Evolutionary conservation across 2,797 vertebrate species (phyloP).

Genomic region (Rhabdomys pumilio): DNA sequence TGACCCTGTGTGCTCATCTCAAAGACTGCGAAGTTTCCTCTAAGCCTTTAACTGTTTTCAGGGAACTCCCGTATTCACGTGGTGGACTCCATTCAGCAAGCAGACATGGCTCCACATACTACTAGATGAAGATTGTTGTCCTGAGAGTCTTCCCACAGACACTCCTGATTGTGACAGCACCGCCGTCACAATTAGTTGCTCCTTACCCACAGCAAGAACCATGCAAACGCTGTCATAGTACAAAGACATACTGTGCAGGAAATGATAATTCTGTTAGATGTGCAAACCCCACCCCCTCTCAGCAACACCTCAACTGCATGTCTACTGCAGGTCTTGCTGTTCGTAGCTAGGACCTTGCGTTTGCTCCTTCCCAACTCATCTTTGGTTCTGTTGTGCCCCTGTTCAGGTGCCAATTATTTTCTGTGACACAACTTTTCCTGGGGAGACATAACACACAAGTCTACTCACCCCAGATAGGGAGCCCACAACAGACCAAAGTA

Average conservation of each 20-base stretch:
- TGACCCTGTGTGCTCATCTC: not conserved
- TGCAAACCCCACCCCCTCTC: not conserved
- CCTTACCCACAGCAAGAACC: not conserved
- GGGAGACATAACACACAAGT: not conserved
- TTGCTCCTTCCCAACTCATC: not conserved
- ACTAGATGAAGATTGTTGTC: not conserved
- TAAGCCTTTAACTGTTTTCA: not conserved
- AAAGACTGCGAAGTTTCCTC: not conserved
- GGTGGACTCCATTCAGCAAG: not conserved
- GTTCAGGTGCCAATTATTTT: not conserved
- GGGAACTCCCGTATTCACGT: not conserved
- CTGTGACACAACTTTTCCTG: not conserved
- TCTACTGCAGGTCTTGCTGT: not conserved
- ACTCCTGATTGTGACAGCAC: not conserved
- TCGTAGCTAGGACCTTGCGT: not conserved
- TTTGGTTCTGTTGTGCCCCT: not conserved
- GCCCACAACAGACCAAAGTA: not conserved
- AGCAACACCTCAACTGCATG: not conserved
- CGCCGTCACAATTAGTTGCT: not conserved
- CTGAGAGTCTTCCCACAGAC: not conserved
- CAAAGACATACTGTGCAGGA: not conserved
- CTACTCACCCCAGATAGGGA: no score
- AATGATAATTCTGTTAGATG: not conserved
- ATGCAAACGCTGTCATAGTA: not conserved
- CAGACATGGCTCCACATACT: not conserved